Percentiles rank a stretch among this genome's conserved stretches.
phyloP scores from a whole-genome alignment of 2,888 invertebrate species.

The Eupeodes luniger region DNA sequence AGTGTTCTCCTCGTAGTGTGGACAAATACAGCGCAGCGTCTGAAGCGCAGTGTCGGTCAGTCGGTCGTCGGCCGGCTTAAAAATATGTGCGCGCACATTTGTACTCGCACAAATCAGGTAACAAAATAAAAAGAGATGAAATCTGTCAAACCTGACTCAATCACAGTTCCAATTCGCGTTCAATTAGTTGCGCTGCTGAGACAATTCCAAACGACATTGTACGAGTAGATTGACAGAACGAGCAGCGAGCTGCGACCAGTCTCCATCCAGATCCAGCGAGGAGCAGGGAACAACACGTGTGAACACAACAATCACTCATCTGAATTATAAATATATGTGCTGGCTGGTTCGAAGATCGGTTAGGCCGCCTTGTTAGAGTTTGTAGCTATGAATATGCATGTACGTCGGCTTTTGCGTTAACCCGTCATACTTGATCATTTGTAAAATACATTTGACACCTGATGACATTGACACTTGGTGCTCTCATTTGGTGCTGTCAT shows the following conservation, averaged over 20 bases:
- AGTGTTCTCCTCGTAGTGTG: background rate
- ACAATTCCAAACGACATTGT: conserved; percentile 24
- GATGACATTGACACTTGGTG: conserved; percentile 76
- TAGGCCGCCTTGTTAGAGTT: conserved; percentile 2
- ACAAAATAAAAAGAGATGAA: background rate
- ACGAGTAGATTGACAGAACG: conserved; percentile 12
- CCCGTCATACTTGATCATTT: conserved; percentile 63
- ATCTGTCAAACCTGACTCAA: conserved; percentile 49
- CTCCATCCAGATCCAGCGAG: no score
- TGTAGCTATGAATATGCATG: background rate
- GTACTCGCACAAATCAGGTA: conserved; percentile 1
- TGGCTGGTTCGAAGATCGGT: conserved; percentile 35
- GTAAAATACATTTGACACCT: conserved; percentile 74
- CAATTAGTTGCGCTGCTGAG: conserved; percentile 57
- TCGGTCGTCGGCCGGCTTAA: background rate
- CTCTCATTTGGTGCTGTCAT: conserved; percentile 66
- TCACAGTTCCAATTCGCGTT: conserved; percentile 69
- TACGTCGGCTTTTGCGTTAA: conserved; percentile 5
- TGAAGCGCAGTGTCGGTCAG: background rate
- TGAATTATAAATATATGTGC: conserved; percentile 59
- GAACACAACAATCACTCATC: conserved; percentile 76
- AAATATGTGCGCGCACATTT: conserved; percentile 22
- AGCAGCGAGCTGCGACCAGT: background rate
- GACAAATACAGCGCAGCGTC: background rate
- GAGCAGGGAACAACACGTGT: conserved; percentile 42